These are phyloP conservation scores for Zaprionus ornatus DNA, from an alignment of 1,140 invertebrate genomes.

Conservation along the genomic window DNA sequence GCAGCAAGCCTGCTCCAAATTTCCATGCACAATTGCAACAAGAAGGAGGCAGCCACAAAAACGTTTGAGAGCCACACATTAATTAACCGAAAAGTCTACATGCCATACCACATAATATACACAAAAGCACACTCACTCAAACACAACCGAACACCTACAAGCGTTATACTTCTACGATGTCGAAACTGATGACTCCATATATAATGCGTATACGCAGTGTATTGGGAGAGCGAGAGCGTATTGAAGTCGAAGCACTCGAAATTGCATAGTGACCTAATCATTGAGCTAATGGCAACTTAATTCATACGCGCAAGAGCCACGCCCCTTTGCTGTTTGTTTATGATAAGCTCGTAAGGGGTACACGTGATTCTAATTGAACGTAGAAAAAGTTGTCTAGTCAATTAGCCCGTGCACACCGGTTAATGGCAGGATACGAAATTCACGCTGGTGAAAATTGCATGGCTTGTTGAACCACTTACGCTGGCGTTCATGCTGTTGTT, in stretches of 20 bases:
- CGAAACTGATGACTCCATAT: constrained; percentile 30
- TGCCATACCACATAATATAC: constrained; percentile 7
- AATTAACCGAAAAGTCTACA: constrained; percentile 51
- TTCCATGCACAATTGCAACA: constrained; percentile 3
- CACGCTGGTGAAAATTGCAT: constrained; percentile 65
- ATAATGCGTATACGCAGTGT: constrained; percentile 50
- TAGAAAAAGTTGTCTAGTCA: constrained; percentile 57
- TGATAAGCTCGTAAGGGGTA: constrained; percentile 8
- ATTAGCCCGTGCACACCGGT: constrained; percentile 61
- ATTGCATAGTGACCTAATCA: constrained; percentile 49
- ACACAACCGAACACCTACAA: background rate
- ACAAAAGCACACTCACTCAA: background rate
- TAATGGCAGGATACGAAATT: constrained; percentile 46
- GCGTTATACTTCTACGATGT: background rate
- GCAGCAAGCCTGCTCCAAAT: background rate
- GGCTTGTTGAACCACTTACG: constrained; percentile 69
- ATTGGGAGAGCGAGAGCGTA: constrained; percentile 41
- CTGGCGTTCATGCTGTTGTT: constrained; percentile 34
- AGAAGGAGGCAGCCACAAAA: constrained; percentile 51
- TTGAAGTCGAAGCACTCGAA: constrained; percentile 43
- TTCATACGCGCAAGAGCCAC: constrained; percentile 38
- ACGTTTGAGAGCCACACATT: constrained; percentile 65
- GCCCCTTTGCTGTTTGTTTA: constrained; percentile 50
- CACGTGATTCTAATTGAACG: constrained; percentile 56
- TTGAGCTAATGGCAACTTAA: constrained; percentile 39